These are phyloP conservation scores for Pseudonaja textilis DNA, from an alignment of 2,113 vertebrate species.

Conservation along the genomic window DNA sequence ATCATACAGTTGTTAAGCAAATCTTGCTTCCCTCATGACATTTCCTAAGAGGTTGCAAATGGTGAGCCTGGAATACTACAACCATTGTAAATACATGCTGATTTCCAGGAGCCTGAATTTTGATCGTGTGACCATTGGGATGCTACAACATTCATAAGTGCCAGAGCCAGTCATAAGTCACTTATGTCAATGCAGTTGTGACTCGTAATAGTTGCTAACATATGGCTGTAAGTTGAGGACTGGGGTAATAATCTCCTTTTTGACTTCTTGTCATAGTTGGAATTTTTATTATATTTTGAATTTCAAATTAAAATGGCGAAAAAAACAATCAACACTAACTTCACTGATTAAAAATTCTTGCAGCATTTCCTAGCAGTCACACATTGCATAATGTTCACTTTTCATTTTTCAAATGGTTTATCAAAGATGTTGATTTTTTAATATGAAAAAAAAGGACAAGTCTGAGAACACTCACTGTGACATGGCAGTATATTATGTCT, in stretches of 20 bases:
- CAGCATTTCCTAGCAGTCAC: conserved; percentile 18
- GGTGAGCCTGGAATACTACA: no score
- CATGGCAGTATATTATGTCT: not conserved
- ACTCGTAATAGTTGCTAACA: not conserved
- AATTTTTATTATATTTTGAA: conserved; percentile 9
- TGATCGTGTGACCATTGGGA: not conserved
- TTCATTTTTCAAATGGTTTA: conserved; percentile 10
- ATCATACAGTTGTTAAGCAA: no score
- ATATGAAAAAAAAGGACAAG: not conserved
- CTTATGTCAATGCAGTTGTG: not conserved
- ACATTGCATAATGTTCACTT: conserved; percentile 1
- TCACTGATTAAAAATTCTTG: conserved; percentile 1
- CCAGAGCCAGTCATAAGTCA: not conserved
- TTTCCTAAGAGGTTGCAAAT: no score
- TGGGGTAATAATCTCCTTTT: not conserved
- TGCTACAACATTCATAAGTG: not conserved
- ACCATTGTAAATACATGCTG: no score
- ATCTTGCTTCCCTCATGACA: no score
- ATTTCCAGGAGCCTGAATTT: no score
- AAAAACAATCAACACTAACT: not conserved
- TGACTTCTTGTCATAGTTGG: not conserved
- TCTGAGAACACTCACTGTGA: not conserved
- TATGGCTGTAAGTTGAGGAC: not conserved
- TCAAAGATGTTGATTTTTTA: not conserved
- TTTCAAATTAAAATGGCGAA: not conserved